phyloP scores from a whole-genome alignment of 2,797 vertebrate genomes.

The Lithobates pipiens region DNA sequence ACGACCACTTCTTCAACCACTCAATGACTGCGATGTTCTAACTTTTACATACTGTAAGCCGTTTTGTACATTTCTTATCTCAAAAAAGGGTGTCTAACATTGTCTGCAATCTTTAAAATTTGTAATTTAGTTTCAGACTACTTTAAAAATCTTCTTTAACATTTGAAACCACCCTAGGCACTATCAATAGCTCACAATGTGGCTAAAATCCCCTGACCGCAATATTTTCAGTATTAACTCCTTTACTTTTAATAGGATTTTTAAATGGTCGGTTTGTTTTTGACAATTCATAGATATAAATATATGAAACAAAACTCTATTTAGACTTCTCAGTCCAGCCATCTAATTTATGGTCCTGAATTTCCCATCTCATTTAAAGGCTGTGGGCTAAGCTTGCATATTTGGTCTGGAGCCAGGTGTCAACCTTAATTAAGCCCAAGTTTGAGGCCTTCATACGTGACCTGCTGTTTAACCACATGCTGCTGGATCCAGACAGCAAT shows the following conservation, averaged over 20 bases:
- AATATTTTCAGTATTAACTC: conserved; percentile 35
- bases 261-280: conserved; percentile 45
- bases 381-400: conserved; percentile 37
- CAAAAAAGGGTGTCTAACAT: no score
- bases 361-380: conserved; percentile 35
- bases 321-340: conserved; percentile 9
- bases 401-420: conserved; percentile 55
- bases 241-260: conserved; percentile 29
- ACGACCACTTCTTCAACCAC: background rate
- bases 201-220: conserved; percentile 1
- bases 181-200: conserved; percentile 32
- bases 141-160: background rate
- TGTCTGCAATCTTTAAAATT: background rate
- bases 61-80: background rate
- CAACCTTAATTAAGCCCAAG: conserved; percentile 31
- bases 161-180: background rate
- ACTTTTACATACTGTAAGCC: background rate
- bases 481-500: background rate
- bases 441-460: conserved; percentile 20
- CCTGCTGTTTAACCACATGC: conserved; percentile 11
- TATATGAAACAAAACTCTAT: conserved; percentile 44
- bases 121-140: background rate
- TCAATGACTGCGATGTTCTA: background rate
- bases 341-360: conserved; percentile 43
- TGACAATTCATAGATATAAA: conserved; percentile 46